Percentiles rank a stretch among this genome's conserved stretches.
phyloP scores from a whole-genome alignment of 2,888 invertebrate genomes.

The Lepeophtheirus nordmannii region DNA sequence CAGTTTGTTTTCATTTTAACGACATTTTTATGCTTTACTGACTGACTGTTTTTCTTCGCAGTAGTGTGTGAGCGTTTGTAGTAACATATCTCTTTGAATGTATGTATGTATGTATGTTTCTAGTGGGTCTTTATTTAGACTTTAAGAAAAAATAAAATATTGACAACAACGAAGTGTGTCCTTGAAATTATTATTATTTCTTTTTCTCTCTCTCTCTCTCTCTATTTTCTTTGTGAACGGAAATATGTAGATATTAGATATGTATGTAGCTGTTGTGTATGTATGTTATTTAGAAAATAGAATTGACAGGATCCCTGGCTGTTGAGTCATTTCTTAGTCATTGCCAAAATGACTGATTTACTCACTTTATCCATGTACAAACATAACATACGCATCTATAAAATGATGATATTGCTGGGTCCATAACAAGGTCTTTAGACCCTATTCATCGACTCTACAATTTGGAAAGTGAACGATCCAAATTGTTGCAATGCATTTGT shows the following conservation, averaged over 20 bases:
- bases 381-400: too few relatives aligned
- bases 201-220: background rate
- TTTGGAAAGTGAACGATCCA: too few relatives aligned
- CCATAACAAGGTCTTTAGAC: too few relatives aligned
- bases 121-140: slow-evolving; percentile 1
- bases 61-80: background rate
- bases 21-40: slow-evolving; percentile 2
- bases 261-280: too few relatives aligned
- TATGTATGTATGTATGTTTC: background rate
- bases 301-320: too few relatives aligned
- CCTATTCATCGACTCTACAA: too few relatives aligned
- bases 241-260: background rate
- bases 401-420: too few relatives aligned
- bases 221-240: background rate
- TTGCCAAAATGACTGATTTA: too few relatives aligned
- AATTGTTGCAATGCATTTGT: too few relatives aligned
- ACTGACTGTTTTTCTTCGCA: background rate
- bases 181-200: background rate
- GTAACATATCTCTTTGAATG: background rate
- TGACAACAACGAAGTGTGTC: slow-evolving; percentile 2
- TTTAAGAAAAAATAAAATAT: slow-evolving; percentile 2
- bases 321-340: too few relatives aligned
- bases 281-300: too few relatives aligned
- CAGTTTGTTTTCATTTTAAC: slow-evolving; percentile 7
- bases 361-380: too few relatives aligned